These are phyloP conservation scores for Danio rerio DNA, from an alignment of 2,113 vertebrate genomes.

Conservation along the genomic window DNA sequence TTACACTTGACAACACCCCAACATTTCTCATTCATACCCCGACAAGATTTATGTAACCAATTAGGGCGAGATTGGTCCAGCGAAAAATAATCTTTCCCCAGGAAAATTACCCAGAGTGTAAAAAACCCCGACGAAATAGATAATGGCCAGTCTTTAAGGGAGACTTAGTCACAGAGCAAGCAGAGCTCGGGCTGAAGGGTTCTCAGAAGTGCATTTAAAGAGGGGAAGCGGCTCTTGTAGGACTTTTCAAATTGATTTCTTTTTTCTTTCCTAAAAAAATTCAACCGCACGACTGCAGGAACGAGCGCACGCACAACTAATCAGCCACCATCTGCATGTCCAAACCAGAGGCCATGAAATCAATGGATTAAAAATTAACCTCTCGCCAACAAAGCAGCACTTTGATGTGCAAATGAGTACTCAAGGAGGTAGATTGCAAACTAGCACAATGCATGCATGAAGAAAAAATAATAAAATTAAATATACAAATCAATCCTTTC, in stretches of 20 bases:
- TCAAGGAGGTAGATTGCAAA: slow-evolving; percentile 57
- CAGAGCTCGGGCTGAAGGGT: slow-evolving; percentile 73
- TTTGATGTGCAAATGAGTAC: slow-evolving; percentile 71
- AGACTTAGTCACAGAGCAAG: slow-evolving; percentile 83
- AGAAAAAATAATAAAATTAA: neutral
- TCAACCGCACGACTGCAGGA: slow-evolving; percentile 24
- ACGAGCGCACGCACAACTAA: slow-evolving; percentile 24
- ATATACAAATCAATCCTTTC: slow-evolving; percentile 68
- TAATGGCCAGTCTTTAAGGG: slow-evolving; percentile 91
- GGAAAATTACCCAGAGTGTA: slow-evolving; percentile 96
- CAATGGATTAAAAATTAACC: slow-evolving; percentile 68
- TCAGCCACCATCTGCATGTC: slow-evolving; percentile 54
- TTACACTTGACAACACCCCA: slow-evolving; percentile 99
- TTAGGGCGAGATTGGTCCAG: slow-evolving; percentile 97
- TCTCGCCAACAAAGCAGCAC: slow-evolving; percentile 63
- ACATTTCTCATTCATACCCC: slow-evolving; percentile 99
- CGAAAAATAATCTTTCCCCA: slow-evolving; percentile 95
- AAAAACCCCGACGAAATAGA: slow-evolving; percentile 91
- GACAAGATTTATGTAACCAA: slow-evolving; percentile 99
- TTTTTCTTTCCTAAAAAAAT: slow-evolving; percentile 46
- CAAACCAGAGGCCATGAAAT: slow-evolving; percentile 59
- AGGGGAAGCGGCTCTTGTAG: slow-evolving; percentile 48
- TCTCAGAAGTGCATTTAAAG: slow-evolving; percentile 51
- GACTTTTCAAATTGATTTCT: slow-evolving; percentile 64
- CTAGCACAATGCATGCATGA: slow-evolving; percentile 14